Percentiles rank a stretch among this genome's conserved stretches.
These are phyloP conservation scores for Ageneiosus marmoratus DNA, from an alignment of 2,113 vertebrate genomes.

Conservation along the genomic window DNA sequence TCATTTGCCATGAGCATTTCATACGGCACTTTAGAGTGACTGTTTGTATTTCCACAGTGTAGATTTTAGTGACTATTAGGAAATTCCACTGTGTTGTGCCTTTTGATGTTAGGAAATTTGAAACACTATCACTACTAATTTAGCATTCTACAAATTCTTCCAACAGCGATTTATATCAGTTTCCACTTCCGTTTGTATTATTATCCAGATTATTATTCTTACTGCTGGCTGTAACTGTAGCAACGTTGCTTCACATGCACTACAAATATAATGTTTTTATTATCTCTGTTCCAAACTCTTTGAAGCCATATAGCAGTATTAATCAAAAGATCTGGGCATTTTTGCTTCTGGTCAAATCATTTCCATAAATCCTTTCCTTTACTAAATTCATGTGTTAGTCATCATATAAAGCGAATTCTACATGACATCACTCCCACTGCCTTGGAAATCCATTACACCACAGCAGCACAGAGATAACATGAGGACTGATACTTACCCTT, in stretches of 20 bases:
- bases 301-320: constrained; percentile 16
- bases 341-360: not conserved
- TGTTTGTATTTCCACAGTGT: constrained; percentile 4
- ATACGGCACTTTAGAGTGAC: constrained; percentile 20
- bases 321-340: constrained; percentile 1
- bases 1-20: constrained; percentile 36
- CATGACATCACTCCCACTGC: not conserved
- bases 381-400: not conserved
- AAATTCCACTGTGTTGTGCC: not conserved
- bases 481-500: not conserved
- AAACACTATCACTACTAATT: not conserved
- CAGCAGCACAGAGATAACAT: constrained; percentile 8
- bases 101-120: constrained; percentile 5
- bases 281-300: not conserved
- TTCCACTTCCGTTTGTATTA: not conserved
- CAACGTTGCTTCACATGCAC: not conserved
- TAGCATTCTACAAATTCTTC: not conserved
- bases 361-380: not conserved
- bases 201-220: not conserved
- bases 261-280: not conserved
- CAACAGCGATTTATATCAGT: not conserved
- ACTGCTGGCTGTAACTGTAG: constrained; percentile 41
- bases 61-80: not conserved
- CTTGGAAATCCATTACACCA: not conserved
- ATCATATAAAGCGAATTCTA: not conserved